Conservation (phyloP, 2,797 vertebrate species). For the Martes flavigula region DNA sequence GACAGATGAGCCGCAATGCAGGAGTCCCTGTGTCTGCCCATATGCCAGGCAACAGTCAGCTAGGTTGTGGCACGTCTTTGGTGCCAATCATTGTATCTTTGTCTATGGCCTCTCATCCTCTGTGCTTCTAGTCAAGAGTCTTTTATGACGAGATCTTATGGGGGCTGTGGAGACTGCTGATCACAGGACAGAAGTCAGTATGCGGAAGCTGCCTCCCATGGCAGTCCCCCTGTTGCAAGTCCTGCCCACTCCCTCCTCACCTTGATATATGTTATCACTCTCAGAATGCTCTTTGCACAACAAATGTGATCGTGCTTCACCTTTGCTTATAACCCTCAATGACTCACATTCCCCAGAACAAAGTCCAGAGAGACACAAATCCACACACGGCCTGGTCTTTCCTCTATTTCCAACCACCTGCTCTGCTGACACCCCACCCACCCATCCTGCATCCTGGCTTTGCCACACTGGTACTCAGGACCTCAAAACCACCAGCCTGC, state of each 20-base stretch:
- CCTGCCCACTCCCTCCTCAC: neutral
- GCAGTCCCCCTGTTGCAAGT: neutral
- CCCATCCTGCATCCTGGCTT: neutral
- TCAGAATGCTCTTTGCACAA: neutral
- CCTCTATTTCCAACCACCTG: neutral
- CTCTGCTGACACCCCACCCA: neutral
- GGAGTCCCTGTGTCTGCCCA: neutral
- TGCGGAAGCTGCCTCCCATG: rapidly evolving
- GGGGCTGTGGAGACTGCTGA: neutral
- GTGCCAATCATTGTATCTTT: neutral
- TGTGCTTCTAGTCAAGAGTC: neutral
- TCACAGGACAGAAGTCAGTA: neutral
- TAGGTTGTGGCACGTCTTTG: rapidly evolving
- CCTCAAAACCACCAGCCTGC: neutral
- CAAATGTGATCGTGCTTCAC: neutral
- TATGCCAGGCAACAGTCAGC: neutral
- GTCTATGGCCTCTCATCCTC: neutral
- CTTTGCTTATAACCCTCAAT: neutral
- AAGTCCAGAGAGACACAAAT: neutral
- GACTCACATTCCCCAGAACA: neutral
- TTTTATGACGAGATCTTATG: neutral
- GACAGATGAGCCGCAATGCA: neutral
- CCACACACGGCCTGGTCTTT: neutral
- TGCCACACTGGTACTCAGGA: neutral
- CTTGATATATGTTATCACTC: neutral